Evolutionary conservation across 2,113 vertebrate species (phyloP), one percentile per base, ranked within the genome.

Genomic region (Aegithalos caudatus): DNA sequence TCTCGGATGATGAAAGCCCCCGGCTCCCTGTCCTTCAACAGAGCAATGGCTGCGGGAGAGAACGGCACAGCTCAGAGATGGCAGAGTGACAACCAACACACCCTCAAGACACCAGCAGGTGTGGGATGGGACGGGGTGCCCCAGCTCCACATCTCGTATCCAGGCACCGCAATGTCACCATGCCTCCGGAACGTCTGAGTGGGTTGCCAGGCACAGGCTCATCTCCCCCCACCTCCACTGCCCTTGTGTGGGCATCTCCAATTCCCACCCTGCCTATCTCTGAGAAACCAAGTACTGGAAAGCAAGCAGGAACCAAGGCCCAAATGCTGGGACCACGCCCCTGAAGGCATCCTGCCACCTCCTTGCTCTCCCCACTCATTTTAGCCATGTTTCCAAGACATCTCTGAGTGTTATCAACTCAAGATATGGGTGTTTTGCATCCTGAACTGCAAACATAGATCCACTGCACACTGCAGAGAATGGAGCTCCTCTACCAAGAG

Each of bases 1-100:
- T 99, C 99, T 27, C 99, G 98, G 67, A 99, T 99, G 60, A 99
- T 99, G 88, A 99, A 99, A 88, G 99, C 98, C 40, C 99, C 99
- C 0, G 99, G 99, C 83, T 99, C 99, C 80, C 98, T 97, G 95
- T 99, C 99, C 90, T 98, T 99, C 91, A 99, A 97, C 88, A 99
- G 97, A 9, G 98, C 96, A 2, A 99, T 99, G 62, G 99, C 99
- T 99, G 97, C 3, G 47, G 79, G 72, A 94, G 61, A 77, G 51
- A 73, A 94, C 0, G 0, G 56, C 14, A 84, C n/a, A 56, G 35
- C 22, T 92, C 72, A 93, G 70, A 86, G 18, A 23, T 6, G 7
- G 51, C 47, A 58, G 0, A 12, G 29, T 4, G 18, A 78, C 50
- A 93, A 38, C n/a, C 8, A 3, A 31, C 1, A 7, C 18, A 78